phyloP scores from a whole-genome alignment of 2,113 vertebrate species.

The Nerophis ophidion region DNA sequence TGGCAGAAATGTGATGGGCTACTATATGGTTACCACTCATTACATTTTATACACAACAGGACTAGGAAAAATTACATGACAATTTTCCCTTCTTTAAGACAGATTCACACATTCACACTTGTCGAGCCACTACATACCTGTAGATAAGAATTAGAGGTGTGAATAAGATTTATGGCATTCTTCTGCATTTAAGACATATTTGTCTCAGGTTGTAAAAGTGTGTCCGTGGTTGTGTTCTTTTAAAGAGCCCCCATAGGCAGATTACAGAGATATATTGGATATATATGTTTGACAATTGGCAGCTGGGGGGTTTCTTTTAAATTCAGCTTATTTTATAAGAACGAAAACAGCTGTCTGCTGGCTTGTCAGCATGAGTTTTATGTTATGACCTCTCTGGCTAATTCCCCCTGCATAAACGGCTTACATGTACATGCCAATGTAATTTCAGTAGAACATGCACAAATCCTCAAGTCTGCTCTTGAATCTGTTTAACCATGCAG shows the following conservation, averaged over 20 bases:
- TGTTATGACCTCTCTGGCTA: conserved; percentile 44
- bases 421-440: conserved; percentile 25
- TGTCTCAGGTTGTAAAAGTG: conserved; percentile 1
- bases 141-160: conserved; percentile 44
- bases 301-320: conserved; percentile 14
- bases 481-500: conserved; percentile 25
- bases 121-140: conserved; percentile 15
- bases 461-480: conserved; percentile 47
- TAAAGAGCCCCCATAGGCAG: conserved; percentile 20
- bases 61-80: too few species aligned
- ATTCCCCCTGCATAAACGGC: conserved; percentile 52
- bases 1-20: too few species aligned
- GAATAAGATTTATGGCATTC: conserved; percentile 41
- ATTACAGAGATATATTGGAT: conserved; percentile 25
- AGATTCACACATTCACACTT: conserved; percentile 3
- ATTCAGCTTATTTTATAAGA: conserved; percentile 18
- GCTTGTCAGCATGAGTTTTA: conserved; percentile 25
- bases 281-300: conserved; percentile 8
- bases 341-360: conserved; percentile 34
- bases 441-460: conserved; percentile 7
- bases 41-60: too few species aligned
- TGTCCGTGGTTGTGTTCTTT: background rate
- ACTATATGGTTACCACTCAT: too few species aligned
- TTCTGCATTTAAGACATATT: conserved; percentile 15
- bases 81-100: too few species aligned